phyloP scores from a whole-genome alignment of 2,113 vertebrate genomes.

The Microtus oregoni region DNA sequence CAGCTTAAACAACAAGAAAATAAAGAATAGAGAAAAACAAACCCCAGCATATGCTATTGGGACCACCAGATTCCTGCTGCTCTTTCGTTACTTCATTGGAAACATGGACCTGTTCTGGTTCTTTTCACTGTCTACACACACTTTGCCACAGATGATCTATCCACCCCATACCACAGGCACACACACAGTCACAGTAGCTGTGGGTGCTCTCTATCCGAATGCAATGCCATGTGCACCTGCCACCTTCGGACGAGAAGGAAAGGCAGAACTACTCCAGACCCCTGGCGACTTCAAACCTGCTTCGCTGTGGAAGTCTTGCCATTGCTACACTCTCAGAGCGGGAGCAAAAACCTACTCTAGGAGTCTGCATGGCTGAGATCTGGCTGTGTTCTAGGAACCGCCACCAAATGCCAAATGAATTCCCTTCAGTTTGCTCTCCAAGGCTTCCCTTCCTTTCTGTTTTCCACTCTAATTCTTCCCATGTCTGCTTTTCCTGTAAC shows the following conservation, averaged over 20 bases:
- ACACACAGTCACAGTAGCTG: constrained; percentile 38
- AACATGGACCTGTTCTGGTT: constrained; percentile 83
- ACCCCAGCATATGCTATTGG: constrained; percentile 77
- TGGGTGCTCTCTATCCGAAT: constrained; percentile 54
- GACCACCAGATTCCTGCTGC: constrained; percentile 81
- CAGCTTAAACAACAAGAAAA: constrained; percentile 79
- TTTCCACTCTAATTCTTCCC: constrained; percentile 27
- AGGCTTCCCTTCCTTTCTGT: constrained; percentile 37
- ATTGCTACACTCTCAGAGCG: constrained; percentile 13
- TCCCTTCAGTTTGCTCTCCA: neutral
- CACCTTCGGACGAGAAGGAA: neutral
- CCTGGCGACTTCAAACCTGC: constrained; percentile 12
- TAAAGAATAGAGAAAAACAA: constrained; percentile 75
- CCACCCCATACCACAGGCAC: constrained; percentile 77
- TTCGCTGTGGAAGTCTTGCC: constrained; percentile 14
- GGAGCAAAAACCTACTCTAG: neutral
- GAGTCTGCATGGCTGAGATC: neutral
- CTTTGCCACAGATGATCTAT: constrained; percentile 90
- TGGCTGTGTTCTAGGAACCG: neutral
- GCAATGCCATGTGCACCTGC: neutral
- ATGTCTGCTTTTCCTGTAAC: constrained; percentile 43
- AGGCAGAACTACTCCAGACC: neutral
- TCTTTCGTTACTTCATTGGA: constrained; percentile 83
- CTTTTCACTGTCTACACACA: constrained; percentile 88
- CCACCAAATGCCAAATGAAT: constrained; percentile 28